Percentiles rank a stretch among this genome's conserved stretches.
phyloP scores from a whole-genome alignment of 2,797 vertebrate genomes.

The Hyperoplus immaculatus region DNA sequence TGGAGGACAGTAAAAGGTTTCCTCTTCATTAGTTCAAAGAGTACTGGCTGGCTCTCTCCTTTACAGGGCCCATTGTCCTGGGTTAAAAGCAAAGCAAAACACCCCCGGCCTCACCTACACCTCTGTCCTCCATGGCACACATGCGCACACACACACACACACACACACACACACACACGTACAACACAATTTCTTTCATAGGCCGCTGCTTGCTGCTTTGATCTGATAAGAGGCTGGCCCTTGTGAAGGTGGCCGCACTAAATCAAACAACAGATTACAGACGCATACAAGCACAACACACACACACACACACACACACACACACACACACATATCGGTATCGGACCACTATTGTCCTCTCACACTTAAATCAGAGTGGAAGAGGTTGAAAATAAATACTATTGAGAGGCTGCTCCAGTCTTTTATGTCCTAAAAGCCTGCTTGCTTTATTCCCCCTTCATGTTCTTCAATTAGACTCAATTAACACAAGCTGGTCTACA shows the following conservation, averaged over 20 bases:
- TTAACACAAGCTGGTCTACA: slow-evolving; percentile 72
- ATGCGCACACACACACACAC: neutral
- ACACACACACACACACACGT: slow-evolving; percentile 9
- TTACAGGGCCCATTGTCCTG: slow-evolving; percentile 70
- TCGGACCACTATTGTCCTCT: slow-evolving; percentile 75
- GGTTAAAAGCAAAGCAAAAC: slow-evolving; percentile 81
- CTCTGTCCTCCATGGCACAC: slow-evolving; percentile 64
- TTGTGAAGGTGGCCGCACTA: slow-evolving; percentile 76
- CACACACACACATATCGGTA: slow-evolving; percentile 65
- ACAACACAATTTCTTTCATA: slow-evolving; percentile 66
- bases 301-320: slow-evolving; percentile 43
- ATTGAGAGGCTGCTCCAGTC: slow-evolving; percentile 75
- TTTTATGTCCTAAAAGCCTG: slow-evolving; percentile 80
- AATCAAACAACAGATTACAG: slow-evolving; percentile 80
- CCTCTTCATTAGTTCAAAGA: slow-evolving; percentile 81
- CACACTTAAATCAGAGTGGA: slow-evolving; percentile 80
- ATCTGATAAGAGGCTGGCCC: slow-evolving; percentile 90
- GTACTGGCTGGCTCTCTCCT: slow-evolving; percentile 63
- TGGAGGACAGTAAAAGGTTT: slow-evolving; percentile 69
- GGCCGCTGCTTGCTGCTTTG: slow-evolving; percentile 84
- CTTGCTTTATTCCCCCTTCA: slow-evolving; percentile 73
- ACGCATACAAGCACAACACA: slow-evolving; percentile 38
- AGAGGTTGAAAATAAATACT: slow-evolving; percentile 79
- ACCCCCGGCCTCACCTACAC: slow-evolving; percentile 71
- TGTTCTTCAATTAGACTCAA: slow-evolving; percentile 80